A percentile compares a stretch with the other conserved stretches of the same genome.
These are phyloP conservation scores for Lampris incognitus DNA, from an alignment of 2,113 vertebrate species.

Conservation along the genomic window DNA sequence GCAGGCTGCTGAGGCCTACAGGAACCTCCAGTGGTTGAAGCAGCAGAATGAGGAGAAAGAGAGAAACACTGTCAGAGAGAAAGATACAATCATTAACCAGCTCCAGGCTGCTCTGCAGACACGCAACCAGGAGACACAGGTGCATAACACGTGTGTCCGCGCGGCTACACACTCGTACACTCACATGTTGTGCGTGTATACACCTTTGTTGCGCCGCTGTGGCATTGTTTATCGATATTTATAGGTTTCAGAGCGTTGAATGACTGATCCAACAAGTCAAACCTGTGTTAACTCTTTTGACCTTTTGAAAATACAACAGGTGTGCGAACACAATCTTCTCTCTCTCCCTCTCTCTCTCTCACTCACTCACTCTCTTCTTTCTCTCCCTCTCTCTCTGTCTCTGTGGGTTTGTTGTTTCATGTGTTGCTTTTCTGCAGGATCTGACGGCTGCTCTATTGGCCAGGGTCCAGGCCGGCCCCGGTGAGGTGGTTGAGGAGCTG, in stretches of 20 bases:
- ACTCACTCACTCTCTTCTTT: neutral
- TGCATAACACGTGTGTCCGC: slow-evolving; percentile 49
- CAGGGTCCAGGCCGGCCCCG: slow-evolving; percentile 82
- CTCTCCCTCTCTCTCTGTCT: neutral
- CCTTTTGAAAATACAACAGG: slow-evolving; percentile 7
- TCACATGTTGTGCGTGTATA: neutral
- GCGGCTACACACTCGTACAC: slow-evolving; percentile 17
- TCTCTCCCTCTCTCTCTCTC: neutral
- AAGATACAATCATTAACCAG: slow-evolving; percentile 87
- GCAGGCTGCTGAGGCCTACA: slow-evolving; percentile 86
- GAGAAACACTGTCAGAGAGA: slow-evolving; percentile 84
- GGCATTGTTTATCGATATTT: slow-evolving; percentile 2
- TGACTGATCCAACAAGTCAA: slow-evolving; percentile 19
- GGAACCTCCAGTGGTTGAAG: slow-evolving; percentile 90
- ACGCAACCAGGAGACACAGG: slow-evolving; percentile 90
- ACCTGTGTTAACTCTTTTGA: slow-evolving; percentile 43
- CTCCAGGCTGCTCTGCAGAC: slow-evolving; percentile 89
- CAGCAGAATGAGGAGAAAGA: slow-evolving; percentile 88
- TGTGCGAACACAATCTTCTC: slow-evolving; percentile 25
- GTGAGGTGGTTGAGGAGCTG: slow-evolving; percentile 85
- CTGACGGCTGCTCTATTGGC: slow-evolving; percentile 86
- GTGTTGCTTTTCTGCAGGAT: slow-evolving; percentile 76
- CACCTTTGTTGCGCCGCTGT: neutral
- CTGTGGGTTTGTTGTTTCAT: neutral
- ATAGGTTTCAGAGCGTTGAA: slow-evolving; percentile 2